Conservation (phyloP, 2,888 invertebrate species). For the Lasioglossum calceatum region DNA sequence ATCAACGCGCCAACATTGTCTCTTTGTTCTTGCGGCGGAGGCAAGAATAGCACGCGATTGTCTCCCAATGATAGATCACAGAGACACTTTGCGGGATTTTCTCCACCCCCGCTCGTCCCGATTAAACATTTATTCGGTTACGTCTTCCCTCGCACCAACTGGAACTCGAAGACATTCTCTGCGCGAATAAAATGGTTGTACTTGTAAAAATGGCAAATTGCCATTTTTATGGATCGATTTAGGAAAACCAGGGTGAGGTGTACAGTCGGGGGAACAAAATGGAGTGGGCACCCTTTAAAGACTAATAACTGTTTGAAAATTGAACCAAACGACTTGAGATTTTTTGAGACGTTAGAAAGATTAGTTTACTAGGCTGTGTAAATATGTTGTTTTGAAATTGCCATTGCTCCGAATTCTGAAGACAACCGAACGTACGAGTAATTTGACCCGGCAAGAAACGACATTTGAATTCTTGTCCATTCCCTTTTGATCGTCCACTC, state of each 20-base stretch:
- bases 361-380: no score
- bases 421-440: not conserved
- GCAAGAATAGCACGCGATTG: not conserved
- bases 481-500: not conserved
- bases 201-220: not conserved
- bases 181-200: not conserved
- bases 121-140: slow-evolving; percentile 1
- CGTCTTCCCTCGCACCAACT: not conserved
- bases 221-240: not conserved
- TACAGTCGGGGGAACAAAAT: no score
- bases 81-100: not conserved
- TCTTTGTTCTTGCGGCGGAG: not conserved
- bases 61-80: not conserved
- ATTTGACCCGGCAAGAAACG: not conserved
- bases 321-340: no score
- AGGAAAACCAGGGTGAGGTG: no score
- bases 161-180: not conserved
- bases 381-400: no score
- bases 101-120: not conserved
- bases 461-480: not conserved
- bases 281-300: no score
- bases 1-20: not conserved
- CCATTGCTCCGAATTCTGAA: no score
- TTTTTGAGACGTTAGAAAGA: no score
- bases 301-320: no score